A percentile compares a stretch with the other conserved stretches of the same genome.
phyloP scores from a whole-genome alignment of 2,888 invertebrate genomes.

The Labia minor region DNA sequence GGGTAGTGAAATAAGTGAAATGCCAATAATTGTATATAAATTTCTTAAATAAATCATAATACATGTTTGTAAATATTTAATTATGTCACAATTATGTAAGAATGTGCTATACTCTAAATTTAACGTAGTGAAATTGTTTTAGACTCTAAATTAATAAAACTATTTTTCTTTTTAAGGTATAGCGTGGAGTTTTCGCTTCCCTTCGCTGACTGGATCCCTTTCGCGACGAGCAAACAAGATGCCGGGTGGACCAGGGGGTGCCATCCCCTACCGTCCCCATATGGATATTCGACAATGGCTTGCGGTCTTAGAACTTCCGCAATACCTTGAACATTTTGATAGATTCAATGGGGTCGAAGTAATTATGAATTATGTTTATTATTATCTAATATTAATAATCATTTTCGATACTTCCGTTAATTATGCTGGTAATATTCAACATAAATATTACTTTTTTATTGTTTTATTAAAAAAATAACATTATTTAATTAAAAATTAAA shows the following conservation, averaged over 20 bases:
- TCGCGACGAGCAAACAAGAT: slow-evolving; percentile 31
- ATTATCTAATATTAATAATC: background rate
- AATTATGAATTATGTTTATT: slow-evolving; percentile 23
- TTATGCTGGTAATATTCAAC: background rate
- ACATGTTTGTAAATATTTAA: too few species aligned
- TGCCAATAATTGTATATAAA: too few species aligned
- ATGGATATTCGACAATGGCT: slow-evolving; percentile 49
- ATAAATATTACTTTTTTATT: background rate
- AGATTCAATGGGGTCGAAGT: slow-evolving; percentile 46
- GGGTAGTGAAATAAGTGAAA: too few species aligned
- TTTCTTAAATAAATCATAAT: too few species aligned
- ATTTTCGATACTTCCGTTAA: background rate
- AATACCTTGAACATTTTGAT: slow-evolving; percentile 43
- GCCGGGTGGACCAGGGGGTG: slow-evolving; percentile 25
- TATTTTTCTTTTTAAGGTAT: slow-evolving; percentile 33
- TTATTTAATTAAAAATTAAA: background rate
- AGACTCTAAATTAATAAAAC: background rate
- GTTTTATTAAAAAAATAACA: background rate
- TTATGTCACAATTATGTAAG: too few species aligned
- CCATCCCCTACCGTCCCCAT: slow-evolving; percentile 35
- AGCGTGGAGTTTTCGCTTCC: slow-evolving; percentile 41
- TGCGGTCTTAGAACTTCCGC: slow-evolving; percentile 45
- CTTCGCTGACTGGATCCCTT: slow-evolving; percentile 30
- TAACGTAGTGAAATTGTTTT: too few species aligned
- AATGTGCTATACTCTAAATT: too few species aligned